Conservation (phyloP, 2,797 vertebrate genomes). For the Clangula hyemalis region DNA sequence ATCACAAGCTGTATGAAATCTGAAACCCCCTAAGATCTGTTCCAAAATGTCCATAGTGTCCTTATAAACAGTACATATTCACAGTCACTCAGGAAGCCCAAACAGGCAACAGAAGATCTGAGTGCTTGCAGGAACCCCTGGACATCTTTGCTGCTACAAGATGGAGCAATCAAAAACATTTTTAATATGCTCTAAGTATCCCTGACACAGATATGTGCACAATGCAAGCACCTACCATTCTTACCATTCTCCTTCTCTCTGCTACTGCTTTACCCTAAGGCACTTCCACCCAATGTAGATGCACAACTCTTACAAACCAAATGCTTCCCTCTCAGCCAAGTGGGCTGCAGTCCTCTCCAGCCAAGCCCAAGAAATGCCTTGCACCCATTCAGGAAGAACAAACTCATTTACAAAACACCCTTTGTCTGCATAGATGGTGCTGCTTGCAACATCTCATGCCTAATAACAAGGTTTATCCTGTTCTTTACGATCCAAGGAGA, state of each 20-base stretch:
- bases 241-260: background rate
- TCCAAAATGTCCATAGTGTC: background rate
- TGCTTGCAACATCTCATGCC: background rate
- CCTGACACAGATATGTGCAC: accelerated
- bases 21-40: background rate
- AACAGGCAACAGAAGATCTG: background rate
- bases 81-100: background rate
- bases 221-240: background rate
- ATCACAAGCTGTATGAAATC: background rate
- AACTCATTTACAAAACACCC: background rate
- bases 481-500: background rate
- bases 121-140: background rate
- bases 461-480: background rate
- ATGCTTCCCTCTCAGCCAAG: background rate
- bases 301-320: background rate
- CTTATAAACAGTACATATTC: background rate
- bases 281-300: background rate
- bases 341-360: background rate
- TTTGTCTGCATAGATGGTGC: background rate
- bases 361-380: background rate
- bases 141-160: background rate
- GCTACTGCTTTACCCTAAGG: background rate
- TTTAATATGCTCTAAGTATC: background rate
- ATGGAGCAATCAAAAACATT: background rate
- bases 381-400: background rate